Base-by-base conservation (phyloP, 2,888 invertebrate species). In the Hydroisotoma schaefferi region DNA sequence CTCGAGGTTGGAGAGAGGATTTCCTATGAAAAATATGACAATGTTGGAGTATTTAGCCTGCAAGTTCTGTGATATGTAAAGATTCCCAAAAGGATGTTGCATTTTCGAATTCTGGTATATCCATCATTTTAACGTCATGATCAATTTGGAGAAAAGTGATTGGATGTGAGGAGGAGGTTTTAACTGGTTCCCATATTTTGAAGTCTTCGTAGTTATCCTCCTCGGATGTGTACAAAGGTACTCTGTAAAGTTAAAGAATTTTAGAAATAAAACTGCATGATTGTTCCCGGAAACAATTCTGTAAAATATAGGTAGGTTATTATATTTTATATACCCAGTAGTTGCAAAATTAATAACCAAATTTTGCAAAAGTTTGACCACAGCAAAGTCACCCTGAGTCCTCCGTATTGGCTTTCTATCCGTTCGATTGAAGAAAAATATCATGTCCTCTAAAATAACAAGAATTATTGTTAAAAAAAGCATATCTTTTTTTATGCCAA, bases 41-140 rank as follows among this genome's bases (percentile, higher is more conserved):
- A n/a, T n/a, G n/a, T n/a, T n/a, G n/a, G n/a, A n/a, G n/a, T n/a
- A n/a, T n/a, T n/a, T n/a, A n/a, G n/a, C n/a, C n/a, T n/a, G n/a
- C n/a, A n/a, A 63, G 48, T 28, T 64, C 64, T 28, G 44, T 26
- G 20, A 64, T 64, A 18, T 54, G n/a, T 46, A 64, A 44, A 1
- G 64, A 64, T 44, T 64, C 49, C 64, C 64, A 64, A 53, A 64
- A 64, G 20, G 51, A 55, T 6, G 64, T 61, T 49, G 64, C 64
- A 55, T 57, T 61, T 58, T 64, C 61, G 47, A 64, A 64, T 15
- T 60, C 29, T 26, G 64, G 61, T 43, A 64, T 47, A 6, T 51
- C 55, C n/a, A 61, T 58, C 64, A 64, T 64, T 48, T 57, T 61
- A n/a, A 64, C 64, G 23, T 64, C 53, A 23, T 61, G 60, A 49